Base-by-base conservation (phyloP, 2,888 invertebrate genomes). In the Bembecia ichneumoniformis region DNA sequence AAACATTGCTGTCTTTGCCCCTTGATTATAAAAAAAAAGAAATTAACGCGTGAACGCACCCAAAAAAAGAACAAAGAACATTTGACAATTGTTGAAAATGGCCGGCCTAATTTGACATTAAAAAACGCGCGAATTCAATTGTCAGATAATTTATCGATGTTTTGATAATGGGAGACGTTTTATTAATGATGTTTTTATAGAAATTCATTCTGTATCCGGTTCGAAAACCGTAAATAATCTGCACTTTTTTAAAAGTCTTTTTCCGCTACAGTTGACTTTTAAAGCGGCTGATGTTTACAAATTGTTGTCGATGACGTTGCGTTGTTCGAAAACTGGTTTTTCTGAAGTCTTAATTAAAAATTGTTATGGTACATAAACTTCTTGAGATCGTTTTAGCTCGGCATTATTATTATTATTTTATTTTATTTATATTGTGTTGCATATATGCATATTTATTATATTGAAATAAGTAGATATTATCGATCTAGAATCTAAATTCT, bases 61-160 rank as follows among this genome's bases (percentile, higher is more conserved):
- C 66, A 72, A 80, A 76, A 71, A 60, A 64, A 57, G 63, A 65
- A 74, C 69, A 74, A 75, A 59, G 56, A 55, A 61, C 55, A 57
- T 9, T 66, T 67, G 65, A 71, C 77, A 79, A 74, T 74, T 77
- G 65, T 68, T 64, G 68, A 63, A 55, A 69, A 71, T 83, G 78
- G 82, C 78, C 77, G 66, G 76, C 64, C 81, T 83, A 82, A 86
- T 84, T 82, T 83, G 84, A 83, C 82, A 79, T 80, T 78, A 70
- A 77, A 81, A 81, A 80, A 78, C 75, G 82, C 82, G 82, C 77
- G 70, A 77, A 77, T 77, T 76, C 76, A 77, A 82, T 83, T 82
- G 82, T 79, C 70, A 63, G 59, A 67, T 83, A 82, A 84, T 86
- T 82, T 84, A 84, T 86, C 61, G 82, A 79, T 80, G 80, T 82